These are phyloP conservation scores for Sycophila sp. DNA, from an alignment of 1,140 invertebrate species.

Conservation along the genomic window DNA sequence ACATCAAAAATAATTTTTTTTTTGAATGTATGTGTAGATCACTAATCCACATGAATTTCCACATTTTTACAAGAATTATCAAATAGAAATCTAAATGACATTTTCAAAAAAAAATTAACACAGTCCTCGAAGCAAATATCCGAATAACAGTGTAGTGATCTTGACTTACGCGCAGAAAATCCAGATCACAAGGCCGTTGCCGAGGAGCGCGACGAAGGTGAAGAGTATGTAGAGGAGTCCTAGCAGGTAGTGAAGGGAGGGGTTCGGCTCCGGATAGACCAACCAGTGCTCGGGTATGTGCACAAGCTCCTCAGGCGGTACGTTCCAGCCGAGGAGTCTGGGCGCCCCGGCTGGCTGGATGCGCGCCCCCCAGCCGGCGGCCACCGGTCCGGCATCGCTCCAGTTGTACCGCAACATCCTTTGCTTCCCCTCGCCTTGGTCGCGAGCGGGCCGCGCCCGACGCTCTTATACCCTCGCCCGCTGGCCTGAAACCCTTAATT, in stretches of 20 bases:
- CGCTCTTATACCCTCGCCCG: conserved; percentile 46
- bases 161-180: conserved; percentile 84
- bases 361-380: conserved; percentile 54
- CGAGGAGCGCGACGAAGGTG: conserved; percentile 79
- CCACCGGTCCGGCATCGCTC: neutral
- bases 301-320: conserved; percentile 78
- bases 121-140: too few relatives aligned
- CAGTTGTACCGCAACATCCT: conserved; percentile 17
- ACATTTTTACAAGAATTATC: too few relatives aligned
- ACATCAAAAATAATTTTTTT: too few relatives aligned
- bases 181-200: conserved; percentile 91
- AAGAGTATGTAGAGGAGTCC: conserved; percentile 84
- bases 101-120: too few relatives aligned
- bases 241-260: conserved; percentile 83
- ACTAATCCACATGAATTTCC: too few relatives aligned
- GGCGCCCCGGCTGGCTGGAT: conserved; percentile 56
- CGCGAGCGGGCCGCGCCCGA: neutral
- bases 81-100: too few relatives aligned
- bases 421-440: neutral
- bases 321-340: conserved; percentile 79
- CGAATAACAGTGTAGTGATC: too few relatives aligned
- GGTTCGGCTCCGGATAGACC: conserved; percentile 80
- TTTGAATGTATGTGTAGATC: too few relatives aligned
- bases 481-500: conserved; percentile 37
- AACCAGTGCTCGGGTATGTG: conserved; percentile 87